Evolutionary conservation across 2,797 vertebrate species (phyloP).

Genomic region (Anomalospiza imberbis): DNA sequence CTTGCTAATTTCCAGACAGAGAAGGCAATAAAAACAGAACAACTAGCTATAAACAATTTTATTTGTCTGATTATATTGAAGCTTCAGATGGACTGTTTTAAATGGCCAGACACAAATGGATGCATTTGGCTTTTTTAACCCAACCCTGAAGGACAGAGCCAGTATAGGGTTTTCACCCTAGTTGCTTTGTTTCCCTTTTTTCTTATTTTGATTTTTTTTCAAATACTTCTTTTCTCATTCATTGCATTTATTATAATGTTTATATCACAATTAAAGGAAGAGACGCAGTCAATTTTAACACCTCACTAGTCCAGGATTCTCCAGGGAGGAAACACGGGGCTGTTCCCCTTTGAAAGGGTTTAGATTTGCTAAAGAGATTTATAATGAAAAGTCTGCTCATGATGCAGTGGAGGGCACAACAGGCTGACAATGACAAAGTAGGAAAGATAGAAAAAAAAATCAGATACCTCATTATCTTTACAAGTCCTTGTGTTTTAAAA

Average conservation of each 20-base stretch:
- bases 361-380: background rate
- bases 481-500: background rate
- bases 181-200: background rate
- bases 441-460: background rate
- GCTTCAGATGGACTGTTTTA: background rate
- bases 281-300: background rate
- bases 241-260: background rate
- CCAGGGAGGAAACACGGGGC: background rate
- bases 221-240: background rate
- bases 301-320: background rate
- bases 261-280: background rate
- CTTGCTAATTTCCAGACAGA: background rate
- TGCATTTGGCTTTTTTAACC: background rate
- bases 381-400: background rate
- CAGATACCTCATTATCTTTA: background rate
- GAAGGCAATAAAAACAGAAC: constrained; percentile 29
- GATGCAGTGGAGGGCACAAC: background rate
- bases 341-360: background rate
- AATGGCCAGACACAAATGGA: background rate
- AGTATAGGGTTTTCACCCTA: background rate
- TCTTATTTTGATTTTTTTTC: background rate
- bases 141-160: background rate
- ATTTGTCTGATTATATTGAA: constrained; percentile 2
- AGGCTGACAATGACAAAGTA: background rate
- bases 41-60: constrained; percentile 31